phyloP scores from a whole-genome alignment of 1,140 invertebrate species.

The Stenopsyche tienmushanensis region DNA sequence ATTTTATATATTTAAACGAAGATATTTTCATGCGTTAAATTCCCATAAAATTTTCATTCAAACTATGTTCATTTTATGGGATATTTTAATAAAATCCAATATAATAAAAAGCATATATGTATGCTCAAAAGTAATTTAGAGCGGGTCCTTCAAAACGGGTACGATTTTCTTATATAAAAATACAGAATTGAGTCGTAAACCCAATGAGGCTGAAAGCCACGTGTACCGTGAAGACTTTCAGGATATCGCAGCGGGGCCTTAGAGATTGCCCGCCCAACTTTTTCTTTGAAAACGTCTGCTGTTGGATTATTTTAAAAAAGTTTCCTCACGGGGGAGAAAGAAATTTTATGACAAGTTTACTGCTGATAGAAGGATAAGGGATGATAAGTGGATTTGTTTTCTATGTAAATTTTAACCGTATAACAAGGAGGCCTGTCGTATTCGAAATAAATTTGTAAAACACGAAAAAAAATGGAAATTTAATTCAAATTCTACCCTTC shows the following conservation, averaged over 20 bases:
- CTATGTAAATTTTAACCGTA: constrained; percentile 40
- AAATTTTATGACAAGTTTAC: constrained; percentile 42
- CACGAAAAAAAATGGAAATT: not conserved
- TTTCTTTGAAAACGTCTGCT: constrained; percentile 35
- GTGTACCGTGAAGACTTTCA: constrained; percentile 18
- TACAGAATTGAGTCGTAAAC: constrained; percentile 33
- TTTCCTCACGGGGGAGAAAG: constrained; percentile 24
- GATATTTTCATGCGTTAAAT: not conserved
- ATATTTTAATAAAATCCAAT: constrained; percentile 16
- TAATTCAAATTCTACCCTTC: too few species aligned
- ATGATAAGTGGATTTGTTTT: constrained; percentile 43
- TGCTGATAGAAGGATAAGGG: constrained; percentile 41
- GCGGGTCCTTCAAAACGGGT: too few species aligned
- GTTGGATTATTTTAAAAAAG: constrained; percentile 38
- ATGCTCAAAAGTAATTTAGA: constrained; percentile 6
- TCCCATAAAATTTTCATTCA: not conserved
- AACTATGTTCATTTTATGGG: too few species aligned
- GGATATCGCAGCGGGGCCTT: constrained; percentile 16
- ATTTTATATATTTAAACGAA: not conserved
- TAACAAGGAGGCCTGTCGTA: constrained; percentile 28
- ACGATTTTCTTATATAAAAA: constrained; percentile 17
- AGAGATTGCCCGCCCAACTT: constrained; percentile 2
- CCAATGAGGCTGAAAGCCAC: constrained; percentile 39
- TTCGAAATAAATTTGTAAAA: constrained; percentile 11
- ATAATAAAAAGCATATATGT: constrained; percentile 1